A percentile compares a stretch with the other conserved stretches of the same genome.
Conservation (phyloP, 2,797 vertebrate species). For the Amniataba percoides region DNA sequence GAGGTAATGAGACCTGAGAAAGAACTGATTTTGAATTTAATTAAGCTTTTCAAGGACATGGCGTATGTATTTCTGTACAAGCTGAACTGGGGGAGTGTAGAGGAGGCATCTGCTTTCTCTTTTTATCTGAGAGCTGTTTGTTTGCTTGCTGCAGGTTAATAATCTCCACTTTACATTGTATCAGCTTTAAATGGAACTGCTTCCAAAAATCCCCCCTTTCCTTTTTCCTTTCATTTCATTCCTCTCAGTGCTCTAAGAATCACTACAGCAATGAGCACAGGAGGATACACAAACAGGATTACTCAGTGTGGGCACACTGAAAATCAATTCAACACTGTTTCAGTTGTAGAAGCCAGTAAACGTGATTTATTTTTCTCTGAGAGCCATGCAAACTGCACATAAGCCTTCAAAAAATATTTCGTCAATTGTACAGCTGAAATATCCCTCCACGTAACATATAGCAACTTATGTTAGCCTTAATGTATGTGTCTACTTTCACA, state of each 20-base stretch:
- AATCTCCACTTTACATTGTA: constrained; percentile 51
- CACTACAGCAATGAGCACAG: constrained; percentile 59
- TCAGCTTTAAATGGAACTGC: constrained; percentile 46
- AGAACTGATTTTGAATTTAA: constrained; percentile 24
- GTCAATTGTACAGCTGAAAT: constrained; percentile 40
- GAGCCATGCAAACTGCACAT: constrained; percentile 41
- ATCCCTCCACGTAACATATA: constrained; percentile 20
- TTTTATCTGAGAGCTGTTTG: constrained; percentile 40
- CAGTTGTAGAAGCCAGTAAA: constrained; percentile 58
- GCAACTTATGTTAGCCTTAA: constrained; percentile 11
- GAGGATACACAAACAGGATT: constrained; percentile 72
- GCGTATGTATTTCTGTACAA: constrained; percentile 17
- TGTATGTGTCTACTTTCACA: constrained; percentile 17
- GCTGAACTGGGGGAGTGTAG: neutral
- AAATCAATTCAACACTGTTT: constrained; percentile 71
- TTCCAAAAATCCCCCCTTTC: constrained; percentile 37
- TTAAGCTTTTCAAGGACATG: constrained; percentile 28
- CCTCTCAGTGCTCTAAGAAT: constrained; percentile 48
- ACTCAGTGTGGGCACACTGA: constrained; percentile 60
- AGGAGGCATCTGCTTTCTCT: constrained; percentile 1
- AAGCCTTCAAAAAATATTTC: constrained; percentile 37
- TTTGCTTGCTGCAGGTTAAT: constrained; percentile 56
- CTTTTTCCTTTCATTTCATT: constrained; percentile 47
- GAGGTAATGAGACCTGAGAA: constrained; percentile 35
- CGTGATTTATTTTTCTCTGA: constrained; percentile 60